A percentile compares a stretch with the other conserved stretches of the same genome.
Conservation (phyloP, 1,140 invertebrate species). For the Gonatopus flavifemur region DNA sequence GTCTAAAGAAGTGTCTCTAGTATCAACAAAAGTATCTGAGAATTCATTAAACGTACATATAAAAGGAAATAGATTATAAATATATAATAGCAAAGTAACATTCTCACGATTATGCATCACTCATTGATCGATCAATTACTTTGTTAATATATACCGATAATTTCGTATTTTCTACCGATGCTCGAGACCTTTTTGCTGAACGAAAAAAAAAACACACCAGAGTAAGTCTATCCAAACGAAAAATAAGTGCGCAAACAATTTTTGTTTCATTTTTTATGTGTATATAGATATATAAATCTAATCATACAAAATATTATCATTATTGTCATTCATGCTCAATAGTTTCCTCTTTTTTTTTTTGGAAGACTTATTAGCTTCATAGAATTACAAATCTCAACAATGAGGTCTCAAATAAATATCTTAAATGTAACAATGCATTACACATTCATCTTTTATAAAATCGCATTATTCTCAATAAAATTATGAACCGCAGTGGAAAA, state of each 20-base stretch:
- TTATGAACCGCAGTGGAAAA: not conserved
- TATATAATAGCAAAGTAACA: not conserved
- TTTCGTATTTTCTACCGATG: slow-evolving; percentile 4
- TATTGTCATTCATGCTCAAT: slow-evolving; percentile 24
- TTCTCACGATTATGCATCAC: not conserved
- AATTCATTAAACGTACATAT: no score
- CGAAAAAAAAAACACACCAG: not conserved
- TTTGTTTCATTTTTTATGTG: slow-evolving; percentile 15
- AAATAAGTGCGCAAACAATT: slow-evolving; percentile 4
- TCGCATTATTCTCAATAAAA: slow-evolving; percentile 5
- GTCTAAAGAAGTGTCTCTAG: no score
- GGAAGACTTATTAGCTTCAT: slow-evolving; percentile 23
- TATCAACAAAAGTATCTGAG: no score
- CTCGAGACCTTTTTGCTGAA: no score
- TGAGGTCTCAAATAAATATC: slow-evolving; percentile 16
- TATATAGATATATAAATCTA: slow-evolving; percentile 16
- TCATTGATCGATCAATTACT: not conserved
- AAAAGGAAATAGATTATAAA: no score
- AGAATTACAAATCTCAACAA: slow-evolving; percentile 14
- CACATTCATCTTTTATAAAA: slow-evolving; percentile 5
- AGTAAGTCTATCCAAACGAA: slow-evolving; percentile 6
- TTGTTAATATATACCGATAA: slow-evolving; percentile 6
- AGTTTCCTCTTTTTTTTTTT: slow-evolving; percentile 11
- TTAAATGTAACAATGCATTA: slow-evolving; percentile 7
- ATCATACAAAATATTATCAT: slow-evolving; percentile 14